Base-by-base conservation (phyloP, 1,140 invertebrate species). In the Hylaeus volcanicus region DNA sequence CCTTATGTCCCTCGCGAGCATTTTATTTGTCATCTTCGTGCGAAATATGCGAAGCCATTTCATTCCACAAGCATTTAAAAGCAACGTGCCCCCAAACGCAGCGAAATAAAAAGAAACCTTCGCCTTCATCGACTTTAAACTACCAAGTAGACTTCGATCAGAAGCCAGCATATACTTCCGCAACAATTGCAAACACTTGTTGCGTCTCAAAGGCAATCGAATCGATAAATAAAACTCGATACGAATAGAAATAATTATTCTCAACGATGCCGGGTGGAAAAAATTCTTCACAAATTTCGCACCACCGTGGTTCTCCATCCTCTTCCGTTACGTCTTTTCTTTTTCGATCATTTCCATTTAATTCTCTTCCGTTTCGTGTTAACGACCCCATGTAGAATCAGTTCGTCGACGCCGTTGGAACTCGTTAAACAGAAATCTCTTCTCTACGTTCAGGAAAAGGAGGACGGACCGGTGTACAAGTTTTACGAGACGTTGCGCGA, bases 401-500 rank as follows among this genome's bases (percentile, higher is more conserved):
- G 53, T 51, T n/a, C 48, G 37, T 4, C 60, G 12, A 65, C 60
- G 39, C 53, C 53, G 41, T 8, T 8, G 37, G 65, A 55, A 26
- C 74, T 45, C 58, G 85, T 86, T 86, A 70, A 70, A 86, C 81
- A 87, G 77, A 88, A 82, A 72, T 86, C 68, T 72, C 45, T 83
- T 89, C 79, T 89, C 41, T 82, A 51, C 72, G 74, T 91, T 84
- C 91, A 94, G 96, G 96, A 96, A 78, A 96, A 97, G 90, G 96
- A 96, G 90, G 96, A 97, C 88, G 96, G 96, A n/a, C 96, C 96
- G 41, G 92, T 98, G 68, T 96, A 94, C 89, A 96, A 96, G 89
- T 97, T 98, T 91, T 96, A 96, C 91, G 95, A 97, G 88, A 95
- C 95, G 43, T 97, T 98, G 73, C 95, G 95, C 88, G 96, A 97